These are phyloP conservation scores for Penaeus vannamei DNA, from an alignment of 1,140 invertebrate species.

Conservation along the genomic window DNA sequence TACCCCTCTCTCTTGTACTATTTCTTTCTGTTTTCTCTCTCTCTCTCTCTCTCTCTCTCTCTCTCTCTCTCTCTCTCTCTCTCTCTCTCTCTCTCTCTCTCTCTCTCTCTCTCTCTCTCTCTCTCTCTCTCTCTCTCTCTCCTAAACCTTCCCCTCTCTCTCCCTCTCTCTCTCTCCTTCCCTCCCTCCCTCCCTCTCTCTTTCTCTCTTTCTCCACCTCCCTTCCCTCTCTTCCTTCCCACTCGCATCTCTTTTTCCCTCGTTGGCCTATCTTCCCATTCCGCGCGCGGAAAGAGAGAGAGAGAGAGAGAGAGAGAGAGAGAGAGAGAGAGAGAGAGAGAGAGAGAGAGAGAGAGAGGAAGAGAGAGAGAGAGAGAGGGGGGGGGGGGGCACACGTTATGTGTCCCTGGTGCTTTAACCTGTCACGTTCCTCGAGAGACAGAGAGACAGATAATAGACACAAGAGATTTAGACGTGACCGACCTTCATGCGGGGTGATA, in stretches of 20 bases:
- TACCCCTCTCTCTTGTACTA: constrained; percentile 11
- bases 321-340: too few relatives aligned
- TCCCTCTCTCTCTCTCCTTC: neutral
- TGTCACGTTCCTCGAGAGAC: constrained; percentile 3
- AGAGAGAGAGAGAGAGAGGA: too few relatives aligned
- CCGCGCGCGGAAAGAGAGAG: too few relatives aligned
- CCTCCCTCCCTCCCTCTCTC: constrained; percentile 26
- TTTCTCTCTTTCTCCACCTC: neutral
- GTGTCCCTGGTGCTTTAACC: too few relatives aligned
- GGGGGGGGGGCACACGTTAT: too few relatives aligned
- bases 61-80: neutral
- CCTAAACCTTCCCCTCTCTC: too few relatives aligned
- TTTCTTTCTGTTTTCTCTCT: constrained; percentile 6
- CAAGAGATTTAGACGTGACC: neutral
- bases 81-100: neutral
- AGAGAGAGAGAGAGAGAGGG: too few relatives aligned
- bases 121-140: neutral
- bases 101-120: neutral
- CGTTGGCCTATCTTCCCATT: neutral
- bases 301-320: too few relatives aligned
- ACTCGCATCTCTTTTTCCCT: too few relatives aligned
- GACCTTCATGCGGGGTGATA: neutral
- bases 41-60: neutral
- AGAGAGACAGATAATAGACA: constrained; percentile 28
- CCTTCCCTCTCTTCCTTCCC: neutral